Conservation (phyloP, 64 coral and sea anemone species). For the Astreopora myriophthalma region DNA sequence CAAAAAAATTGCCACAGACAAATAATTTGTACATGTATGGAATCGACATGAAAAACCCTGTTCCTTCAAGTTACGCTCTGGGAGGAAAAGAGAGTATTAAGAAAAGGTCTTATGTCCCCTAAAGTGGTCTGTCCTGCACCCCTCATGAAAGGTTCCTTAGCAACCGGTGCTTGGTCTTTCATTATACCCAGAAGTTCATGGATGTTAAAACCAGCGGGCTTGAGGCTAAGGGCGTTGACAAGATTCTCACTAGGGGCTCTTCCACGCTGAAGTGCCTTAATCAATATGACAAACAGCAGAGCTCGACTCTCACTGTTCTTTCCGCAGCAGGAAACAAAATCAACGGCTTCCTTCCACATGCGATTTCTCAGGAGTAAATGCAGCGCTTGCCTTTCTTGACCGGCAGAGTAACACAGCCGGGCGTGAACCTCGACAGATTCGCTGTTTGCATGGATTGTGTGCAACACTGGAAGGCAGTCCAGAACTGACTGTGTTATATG, state of each 20-base stretch:
- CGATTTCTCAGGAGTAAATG: constrained; percentile 61
- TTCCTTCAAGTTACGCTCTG: not conserved
- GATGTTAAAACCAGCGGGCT: constrained; percentile 42
- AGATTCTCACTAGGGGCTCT: constrained; percentile 52
- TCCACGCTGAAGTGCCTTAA: constrained; percentile 72
- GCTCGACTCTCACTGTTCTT: constrained; percentile 23
- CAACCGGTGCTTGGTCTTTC: constrained; percentile 17
- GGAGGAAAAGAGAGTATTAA: constrained; percentile 26
- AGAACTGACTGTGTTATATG: constrained; percentile 70
- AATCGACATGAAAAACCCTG: not conserved
- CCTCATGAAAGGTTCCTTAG: constrained; percentile 58
- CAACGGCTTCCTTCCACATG: constrained; percentile 76
- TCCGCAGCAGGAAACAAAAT: constrained; percentile 58
- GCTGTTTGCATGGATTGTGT: not conserved
- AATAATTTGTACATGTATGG: not conserved
- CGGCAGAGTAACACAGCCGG: constrained; percentile 67
- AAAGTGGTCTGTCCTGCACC: constrained; percentile 30
- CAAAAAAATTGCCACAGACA: not conserved
- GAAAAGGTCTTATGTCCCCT: constrained; percentile 63
- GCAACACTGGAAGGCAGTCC: constrained; percentile 76
- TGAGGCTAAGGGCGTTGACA: constrained; percentile 51
- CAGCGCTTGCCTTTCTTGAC: constrained; percentile 81
- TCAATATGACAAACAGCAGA: constrained; percentile 74
- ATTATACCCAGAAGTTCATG: constrained; percentile 69
- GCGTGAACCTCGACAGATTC: constrained; percentile 70